Conservation (phyloP, 2,888 invertebrate species). For the Ametastegia equiseti region DNA sequence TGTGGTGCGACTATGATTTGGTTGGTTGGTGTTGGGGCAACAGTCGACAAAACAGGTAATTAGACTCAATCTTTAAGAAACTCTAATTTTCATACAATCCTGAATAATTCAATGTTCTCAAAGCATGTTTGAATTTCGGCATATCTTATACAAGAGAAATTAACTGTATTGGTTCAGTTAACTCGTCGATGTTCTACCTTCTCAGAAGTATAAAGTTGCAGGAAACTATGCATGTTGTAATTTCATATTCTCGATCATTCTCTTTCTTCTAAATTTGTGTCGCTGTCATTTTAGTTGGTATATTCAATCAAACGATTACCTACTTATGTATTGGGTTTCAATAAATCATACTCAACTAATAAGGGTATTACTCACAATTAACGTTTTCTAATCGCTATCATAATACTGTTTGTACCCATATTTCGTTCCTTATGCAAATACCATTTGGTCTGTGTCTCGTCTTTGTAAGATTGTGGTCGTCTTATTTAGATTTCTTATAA, state of each 20-base stretch:
- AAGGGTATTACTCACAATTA: background rate
- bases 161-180: background rate
- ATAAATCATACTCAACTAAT: background rate
- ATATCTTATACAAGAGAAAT: background rate
- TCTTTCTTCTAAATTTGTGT: too few relatives aligned
- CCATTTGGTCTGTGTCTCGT: conserved; percentile 46
- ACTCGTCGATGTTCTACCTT: background rate
- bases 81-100: background rate
- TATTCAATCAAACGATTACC: too few relatives aligned
- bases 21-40: conserved; percentile 73
- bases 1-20: conserved; percentile 71
- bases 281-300: background rate
- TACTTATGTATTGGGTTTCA: background rate
- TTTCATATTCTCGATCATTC: background rate
- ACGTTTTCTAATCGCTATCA: background rate
- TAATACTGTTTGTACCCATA: conserved; percentile 3
- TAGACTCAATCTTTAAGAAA: conserved; percentile 19
- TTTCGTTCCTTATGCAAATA: background rate
- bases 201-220: too few relatives aligned
- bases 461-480: conserved; percentile 55
- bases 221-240: background rate
- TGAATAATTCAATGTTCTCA: background rate
- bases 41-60: conserved; percentile 75
- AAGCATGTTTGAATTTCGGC: background rate
- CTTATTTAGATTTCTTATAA: conserved; percentile 59